phyloP scores from a whole-genome alignment of 2,113 vertebrate genomes.

The cattle (Bos taurus) region ARS-UCD2.0 NC_037345.1:61221001-61221500 shows the following conservation, averaged over 20 bases:
- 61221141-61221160: background rate
- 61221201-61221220: background rate
- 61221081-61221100: too few species aligned
- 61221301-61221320: background rate
- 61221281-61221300: too few species aligned
- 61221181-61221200: background rate
- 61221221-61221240: too few species aligned
- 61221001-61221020: too few species aligned
- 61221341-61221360: background rate
- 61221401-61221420: accelerated
- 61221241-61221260: background rate
- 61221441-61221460: too few species aligned
- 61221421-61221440: background rate
- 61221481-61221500: accelerated
- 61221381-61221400: background rate
- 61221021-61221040: too few species aligned
- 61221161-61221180: background rate
- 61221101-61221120: too few species aligned
- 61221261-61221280: background rate
- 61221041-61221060: too few species aligned
- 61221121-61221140: too few species aligned
- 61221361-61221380: background rate
- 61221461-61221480: background rate
- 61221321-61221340: background rate
- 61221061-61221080: too few species aligned